These are phyloP conservation scores for Diaprepes abbreviatus DNA, from an alignment of 2,888 invertebrate genomes.

Conservation along the genomic window DNA sequence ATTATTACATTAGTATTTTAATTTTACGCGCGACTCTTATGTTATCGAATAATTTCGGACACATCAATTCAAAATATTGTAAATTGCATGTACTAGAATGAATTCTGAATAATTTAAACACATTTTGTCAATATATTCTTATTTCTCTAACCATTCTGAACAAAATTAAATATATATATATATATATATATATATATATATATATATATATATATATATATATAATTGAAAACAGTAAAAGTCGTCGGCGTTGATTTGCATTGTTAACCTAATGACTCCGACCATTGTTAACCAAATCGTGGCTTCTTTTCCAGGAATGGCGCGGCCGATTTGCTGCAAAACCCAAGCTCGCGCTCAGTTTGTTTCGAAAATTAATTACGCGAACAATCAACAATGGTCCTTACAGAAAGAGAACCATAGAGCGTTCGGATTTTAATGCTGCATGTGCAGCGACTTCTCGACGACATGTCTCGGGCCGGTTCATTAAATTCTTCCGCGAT, in stretches of 20 bases:
- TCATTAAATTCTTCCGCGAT: conserved; percentile 65
- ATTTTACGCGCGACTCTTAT: too few relatives aligned
- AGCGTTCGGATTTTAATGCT: conserved; percentile 35
- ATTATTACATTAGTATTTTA: too few relatives aligned
- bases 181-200: too few relatives aligned
- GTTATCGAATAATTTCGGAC: too few relatives aligned
- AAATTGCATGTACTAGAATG: too few relatives aligned
- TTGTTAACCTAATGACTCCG: conserved; percentile 21
- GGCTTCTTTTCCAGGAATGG: conserved; percentile 35
- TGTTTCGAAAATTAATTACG: conserved; percentile 46
- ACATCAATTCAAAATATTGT: too few relatives aligned
- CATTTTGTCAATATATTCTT: too few relatives aligned
- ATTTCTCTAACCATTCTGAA: too few relatives aligned
- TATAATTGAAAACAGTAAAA: background rate
- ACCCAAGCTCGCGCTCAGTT: conserved; percentile 33
- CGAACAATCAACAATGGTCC: conserved; percentile 43
- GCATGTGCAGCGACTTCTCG: conserved; percentile 38
- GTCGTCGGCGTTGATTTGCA: conserved; percentile 1
- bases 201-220: too few relatives aligned
- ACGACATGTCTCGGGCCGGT: conserved; percentile 48
- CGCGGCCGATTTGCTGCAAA: conserved; percentile 23
- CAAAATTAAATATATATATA: too few relatives aligned
- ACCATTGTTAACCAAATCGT: conserved; percentile 25
- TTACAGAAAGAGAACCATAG: conserved; percentile 21
- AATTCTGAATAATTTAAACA: too few relatives aligned